Base-by-base conservation (phyloP, 1,140 invertebrate genomes). In the Notospermus geniculatus region DNA sequence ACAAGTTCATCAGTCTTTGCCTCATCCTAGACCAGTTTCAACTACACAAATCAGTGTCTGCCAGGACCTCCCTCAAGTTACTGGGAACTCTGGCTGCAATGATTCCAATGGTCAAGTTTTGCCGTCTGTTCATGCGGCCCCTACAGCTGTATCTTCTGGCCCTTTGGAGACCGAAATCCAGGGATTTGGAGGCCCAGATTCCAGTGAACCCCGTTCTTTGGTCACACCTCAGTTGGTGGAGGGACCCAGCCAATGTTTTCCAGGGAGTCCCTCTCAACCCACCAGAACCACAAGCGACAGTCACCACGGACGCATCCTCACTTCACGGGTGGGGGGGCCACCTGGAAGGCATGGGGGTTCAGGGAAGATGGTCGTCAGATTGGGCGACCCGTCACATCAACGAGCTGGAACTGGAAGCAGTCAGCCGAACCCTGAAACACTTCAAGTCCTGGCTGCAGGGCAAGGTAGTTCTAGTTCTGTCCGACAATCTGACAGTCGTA, bases 321-420 rank as follows among this genome's bases (percentile, higher is more conserved):
- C 23, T 46, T n/a, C 39, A 17, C n/a, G 62, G 62, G 1, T 64
- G 62, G 62, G 58, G 62, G 43, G 62, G 27, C 15, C 58, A 64
- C 25, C 27, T 43, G n/a, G 50, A 29, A 28, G 36, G 52, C 27
- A 23, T 52, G 23, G 45, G 25, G 25, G 41, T 60, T 7, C 36
- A 28, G 22, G 58, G 58, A 13, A 19, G 11, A 43, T 43, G 39
- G 39, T 43, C 19, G 11, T 19, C 19, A 19, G 39, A 43, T 11
- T 11, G 19, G 39, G 19, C 11, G 19, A 43, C 11, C 11, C 11
- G 19, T 11, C 39, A 43, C 19, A 43, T 43, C 39, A 43, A 43
- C 39, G 11, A 13, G 11, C 39, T 43, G 39, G 39, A 43, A 43
- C 11, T 43, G 39, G 11, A 13, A 43, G 39, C 39, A 43, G 39